Percentiles rank a stretch among this genome's conserved stretches.
Conservation (phyloP, 2,797 vertebrate genomes). For the Peromyscus eremicus region DNA sequence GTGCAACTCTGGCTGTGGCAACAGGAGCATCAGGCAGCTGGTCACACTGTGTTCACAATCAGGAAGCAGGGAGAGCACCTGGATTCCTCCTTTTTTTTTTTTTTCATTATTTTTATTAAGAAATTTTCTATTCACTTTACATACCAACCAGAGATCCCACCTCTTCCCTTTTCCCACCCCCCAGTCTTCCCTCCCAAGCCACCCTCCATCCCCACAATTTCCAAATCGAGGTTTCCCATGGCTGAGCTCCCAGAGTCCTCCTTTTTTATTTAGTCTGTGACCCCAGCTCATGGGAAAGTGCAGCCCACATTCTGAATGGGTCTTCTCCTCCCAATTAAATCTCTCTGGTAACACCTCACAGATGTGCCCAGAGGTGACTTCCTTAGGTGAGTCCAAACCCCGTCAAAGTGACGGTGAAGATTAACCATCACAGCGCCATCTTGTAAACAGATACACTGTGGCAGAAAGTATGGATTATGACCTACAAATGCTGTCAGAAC, state of each 20-base stretch:
- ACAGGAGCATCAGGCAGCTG: neutral
- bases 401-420: neutral
- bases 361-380: neutral
- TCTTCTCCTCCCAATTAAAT: neutral
- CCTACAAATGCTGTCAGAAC: neutral
- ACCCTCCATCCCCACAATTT: too few species aligned
- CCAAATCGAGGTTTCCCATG: too few species aligned
- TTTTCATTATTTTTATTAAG: too few species aligned
- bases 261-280: neutral
- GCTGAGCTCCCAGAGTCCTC: neutral
- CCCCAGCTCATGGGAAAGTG: neutral
- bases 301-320: neutral
- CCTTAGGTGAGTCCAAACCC: neutral
- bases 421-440: neutral
- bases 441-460: conserved; percentile 51
- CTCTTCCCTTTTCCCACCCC: too few species aligned
- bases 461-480: neutral
- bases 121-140: too few species aligned
- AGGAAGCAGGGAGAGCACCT: neutral
- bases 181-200: too few species aligned
- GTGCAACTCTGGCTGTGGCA: neutral
- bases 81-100: neutral
- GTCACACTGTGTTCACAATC: neutral
- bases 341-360: neutral
- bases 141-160: too few species aligned